Percentiles rank a stretch among this genome's conserved stretches.
phyloP scores from a whole-genome alignment of 2,797 vertebrate genomes.

The Acanthurus lineatus region DNA sequence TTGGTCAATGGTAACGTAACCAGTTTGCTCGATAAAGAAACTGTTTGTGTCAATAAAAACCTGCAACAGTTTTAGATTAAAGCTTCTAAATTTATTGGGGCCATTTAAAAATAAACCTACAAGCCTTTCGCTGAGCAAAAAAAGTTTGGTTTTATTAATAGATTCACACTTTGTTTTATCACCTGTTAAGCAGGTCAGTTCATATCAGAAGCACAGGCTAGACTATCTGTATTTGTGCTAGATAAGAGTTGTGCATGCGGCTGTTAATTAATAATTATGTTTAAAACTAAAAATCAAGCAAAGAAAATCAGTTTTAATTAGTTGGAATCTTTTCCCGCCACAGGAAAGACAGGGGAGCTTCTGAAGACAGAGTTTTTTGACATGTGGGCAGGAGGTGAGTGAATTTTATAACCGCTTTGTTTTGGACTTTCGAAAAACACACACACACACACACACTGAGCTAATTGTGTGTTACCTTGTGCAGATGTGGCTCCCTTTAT shows the following conservation, averaged over 20 bases:
- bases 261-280: too few relatives aligned
- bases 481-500: constrained; percentile 92
- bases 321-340: neutral
- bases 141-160: neutral
- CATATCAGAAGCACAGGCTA: neutral
- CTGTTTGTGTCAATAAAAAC: neutral
- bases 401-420: neutral
- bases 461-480: constrained; percentile 8
- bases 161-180: neutral
- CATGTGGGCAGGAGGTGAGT: constrained; percentile 96
- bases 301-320: neutral
- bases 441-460: too few relatives aligned
- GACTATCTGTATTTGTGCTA: neutral
- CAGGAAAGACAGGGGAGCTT: constrained; percentile 90
- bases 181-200: neutral
- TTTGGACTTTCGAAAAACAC: neutral
- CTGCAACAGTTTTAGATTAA: neutral
- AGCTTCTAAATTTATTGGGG: neutral
- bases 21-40: neutral
- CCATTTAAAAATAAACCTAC: neutral
- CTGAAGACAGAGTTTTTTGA: constrained; percentile 90
- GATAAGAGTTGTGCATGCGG: neutral
- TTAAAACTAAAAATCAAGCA: neutral
- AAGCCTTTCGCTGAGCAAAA: neutral
- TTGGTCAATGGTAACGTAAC: constrained; percentile 89